These are phyloP conservation scores for Microhierax caerulescens DNA, from an alignment of 2,797 vertebrate species.

Conservation along the genomic window DNA sequence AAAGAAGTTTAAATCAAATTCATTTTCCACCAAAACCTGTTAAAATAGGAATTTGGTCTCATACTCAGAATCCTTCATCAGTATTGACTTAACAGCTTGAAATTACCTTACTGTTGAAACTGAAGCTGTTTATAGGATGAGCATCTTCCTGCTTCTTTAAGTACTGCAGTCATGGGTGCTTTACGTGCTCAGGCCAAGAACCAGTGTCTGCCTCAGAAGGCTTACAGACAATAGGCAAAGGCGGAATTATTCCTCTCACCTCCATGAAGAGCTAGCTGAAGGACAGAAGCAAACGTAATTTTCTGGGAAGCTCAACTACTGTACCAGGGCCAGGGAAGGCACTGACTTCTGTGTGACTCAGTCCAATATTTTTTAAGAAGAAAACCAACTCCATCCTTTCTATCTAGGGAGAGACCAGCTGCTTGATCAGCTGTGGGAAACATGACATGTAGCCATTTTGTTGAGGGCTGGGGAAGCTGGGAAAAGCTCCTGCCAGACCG, in stretches of 20 bases:
- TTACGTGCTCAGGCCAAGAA: not conserved
- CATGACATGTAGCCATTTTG: rapidly evolving
- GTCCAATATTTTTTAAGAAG: not conserved
- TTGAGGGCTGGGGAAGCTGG: not conserved
- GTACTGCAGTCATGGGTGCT: not conserved
- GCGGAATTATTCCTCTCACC: not conserved
- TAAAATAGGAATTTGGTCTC: not conserved
- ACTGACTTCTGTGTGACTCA: not conserved
- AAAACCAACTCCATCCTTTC: not conserved
- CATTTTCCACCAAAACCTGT: not conserved
- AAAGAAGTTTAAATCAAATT: not conserved
- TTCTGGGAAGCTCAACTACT: not conserved
- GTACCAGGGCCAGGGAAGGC: not conserved
- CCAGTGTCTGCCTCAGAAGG: not conserved
- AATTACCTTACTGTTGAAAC: not conserved
- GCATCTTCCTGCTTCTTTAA: not conserved
- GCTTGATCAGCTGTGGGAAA: not conserved
- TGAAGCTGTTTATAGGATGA: not conserved
- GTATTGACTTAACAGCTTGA: not conserved
- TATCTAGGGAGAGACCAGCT: not conserved
- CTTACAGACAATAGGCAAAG: not conserved
- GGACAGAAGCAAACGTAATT: not conserved
- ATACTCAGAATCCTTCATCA: not conserved
- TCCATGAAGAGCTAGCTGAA: not conserved
- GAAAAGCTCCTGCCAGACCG: not conserved